These are phyloP conservation scores for Philaenus spumarius DNA, from an alignment of 1,140 invertebrate species.

Conservation along the genomic window DNA sequence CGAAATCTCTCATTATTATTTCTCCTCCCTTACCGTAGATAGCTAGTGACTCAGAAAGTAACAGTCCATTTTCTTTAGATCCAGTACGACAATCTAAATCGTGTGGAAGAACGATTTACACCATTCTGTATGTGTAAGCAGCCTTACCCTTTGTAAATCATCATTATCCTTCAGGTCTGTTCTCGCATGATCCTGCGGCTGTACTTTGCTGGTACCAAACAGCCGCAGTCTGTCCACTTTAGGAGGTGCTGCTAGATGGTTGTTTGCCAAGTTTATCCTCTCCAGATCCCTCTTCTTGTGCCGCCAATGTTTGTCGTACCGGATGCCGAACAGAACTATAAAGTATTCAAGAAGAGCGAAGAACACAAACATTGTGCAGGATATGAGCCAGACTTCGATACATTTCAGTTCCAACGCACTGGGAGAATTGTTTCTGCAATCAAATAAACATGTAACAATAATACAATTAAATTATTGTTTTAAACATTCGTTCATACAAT, in stretches of 20 bases:
- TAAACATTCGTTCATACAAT: no score
- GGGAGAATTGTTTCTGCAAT: conserved; percentile 54
- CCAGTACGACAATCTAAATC: no score
- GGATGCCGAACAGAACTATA: conserved; percentile 54
- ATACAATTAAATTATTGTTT: no score
- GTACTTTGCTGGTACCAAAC: conserved; percentile 34
- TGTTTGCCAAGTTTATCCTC: conserved; percentile 28
- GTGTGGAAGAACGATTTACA: no score
- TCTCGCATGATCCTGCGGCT: conserved; percentile 41
- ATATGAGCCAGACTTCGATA: conserved; percentile 65
- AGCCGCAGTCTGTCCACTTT: conserved; percentile 34
- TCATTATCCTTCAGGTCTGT: conserved; percentile 11
- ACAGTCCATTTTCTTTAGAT: no score
- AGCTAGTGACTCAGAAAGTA: no score
- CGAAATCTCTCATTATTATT: no score
- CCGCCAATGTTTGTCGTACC: conserved; percentile 53
- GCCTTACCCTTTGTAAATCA: neutral
- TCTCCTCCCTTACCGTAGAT: no score
- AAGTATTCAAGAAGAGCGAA: conserved; percentile 64
- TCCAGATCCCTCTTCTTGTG: conserved; percentile 43
- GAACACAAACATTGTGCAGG: conserved; percentile 65
- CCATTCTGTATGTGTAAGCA: no score
- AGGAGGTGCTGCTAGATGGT: conserved; percentile 33
- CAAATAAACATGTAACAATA: no score
- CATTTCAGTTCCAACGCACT: conserved; percentile 58